Evolutionary conservation across 2,113 vertebrate genomes (phyloP).

Genomic region (Onychostoma macrolepis): DNA sequence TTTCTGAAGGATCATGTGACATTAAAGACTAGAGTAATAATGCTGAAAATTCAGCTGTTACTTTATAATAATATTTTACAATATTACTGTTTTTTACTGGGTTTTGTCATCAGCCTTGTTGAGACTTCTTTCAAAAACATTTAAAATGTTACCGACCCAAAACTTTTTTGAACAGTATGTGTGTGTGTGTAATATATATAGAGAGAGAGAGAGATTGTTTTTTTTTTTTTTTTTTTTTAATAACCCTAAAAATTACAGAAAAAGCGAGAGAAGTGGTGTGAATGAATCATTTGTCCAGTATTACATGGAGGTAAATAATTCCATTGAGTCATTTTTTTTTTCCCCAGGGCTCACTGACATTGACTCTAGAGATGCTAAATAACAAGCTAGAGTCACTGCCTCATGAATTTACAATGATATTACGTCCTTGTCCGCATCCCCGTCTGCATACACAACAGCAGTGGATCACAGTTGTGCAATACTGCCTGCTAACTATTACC

Average conservation of each 20-base stretch:
- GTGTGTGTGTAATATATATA: not conserved
- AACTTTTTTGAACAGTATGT: not conserved
- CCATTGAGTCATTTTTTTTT: slow-evolving; percentile 25
- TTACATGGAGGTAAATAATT: not conserved
- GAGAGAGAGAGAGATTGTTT: not conserved
- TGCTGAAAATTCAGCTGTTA: not conserved
- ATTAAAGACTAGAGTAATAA: not conserved
- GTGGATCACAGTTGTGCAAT: not conserved
- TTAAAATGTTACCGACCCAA: not conserved
- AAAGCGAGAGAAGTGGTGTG: not conserved
- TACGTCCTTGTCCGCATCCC: slow-evolving; percentile 14
- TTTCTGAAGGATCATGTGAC: not conserved
- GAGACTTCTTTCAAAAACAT: not conserved
- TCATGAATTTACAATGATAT: slow-evolving; percentile 46
- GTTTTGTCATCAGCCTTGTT: not conserved
- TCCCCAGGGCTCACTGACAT: slow-evolving; percentile 42
- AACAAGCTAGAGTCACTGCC: slow-evolving; percentile 34
- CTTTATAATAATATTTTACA: not conserved
- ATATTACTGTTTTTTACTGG: not conserved
- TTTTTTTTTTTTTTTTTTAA: not conserved
- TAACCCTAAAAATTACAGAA: not conserved
- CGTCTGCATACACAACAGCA: slow-evolving; percentile 35
- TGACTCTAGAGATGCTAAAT: slow-evolving; percentile 47
- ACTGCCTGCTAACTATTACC: not conserved
- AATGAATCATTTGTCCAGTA: not conserved